Percentiles rank a stretch among this genome's conserved stretches.
phyloP scores from a whole-genome alignment of 2,113 vertebrate genomes.

The Osmerus eperlanus region DNA sequence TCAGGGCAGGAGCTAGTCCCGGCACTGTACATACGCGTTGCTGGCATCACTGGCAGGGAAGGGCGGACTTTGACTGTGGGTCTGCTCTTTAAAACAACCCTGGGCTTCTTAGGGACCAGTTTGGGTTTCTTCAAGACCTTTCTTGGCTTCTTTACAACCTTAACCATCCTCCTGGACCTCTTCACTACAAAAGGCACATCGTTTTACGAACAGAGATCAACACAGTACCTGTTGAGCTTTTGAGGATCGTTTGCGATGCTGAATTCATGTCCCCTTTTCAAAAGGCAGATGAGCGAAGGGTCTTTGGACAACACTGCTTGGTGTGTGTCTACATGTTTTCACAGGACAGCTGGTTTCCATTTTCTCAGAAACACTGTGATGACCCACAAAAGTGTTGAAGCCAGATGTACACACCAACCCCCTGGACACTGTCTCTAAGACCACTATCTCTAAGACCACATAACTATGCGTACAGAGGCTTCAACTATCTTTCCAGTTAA shows the following conservation, averaged over 20 bases:
- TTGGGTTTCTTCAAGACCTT: slow-evolving; percentile 40
- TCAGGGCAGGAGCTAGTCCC: not conserved
- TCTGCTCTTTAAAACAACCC: slow-evolving; percentile 29
- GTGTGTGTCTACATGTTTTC: not conserved
- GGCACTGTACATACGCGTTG: slow-evolving; percentile 52
- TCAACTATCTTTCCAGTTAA: not conserved
- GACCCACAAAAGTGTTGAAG: not conserved
- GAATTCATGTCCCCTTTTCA: not conserved
- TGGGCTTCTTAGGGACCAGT: slow-evolving; percentile 33
- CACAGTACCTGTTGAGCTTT: not conserved
- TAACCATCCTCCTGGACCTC: slow-evolving; percentile 42
- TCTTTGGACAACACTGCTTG: not conserved
- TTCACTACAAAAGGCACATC: slow-evolving; percentile 43
- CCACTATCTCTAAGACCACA: not conserved
- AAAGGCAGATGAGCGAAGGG: no score
- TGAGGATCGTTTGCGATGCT: not conserved
- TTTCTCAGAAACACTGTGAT: slow-evolving; percentile 20
- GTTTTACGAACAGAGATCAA: not conserved
- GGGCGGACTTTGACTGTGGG: slow-evolving; percentile 8
- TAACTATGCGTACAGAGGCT: not conserved
- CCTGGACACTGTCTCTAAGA: not conserved
- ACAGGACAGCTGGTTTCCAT: slow-evolving; percentile 49
- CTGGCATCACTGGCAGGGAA: slow-evolving; percentile 13
- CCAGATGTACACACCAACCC: slow-evolving; percentile 22
- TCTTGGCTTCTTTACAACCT: slow-evolving; percentile 41